Percentiles rank a stretch among this genome's conserved stretches.
Evolutionary conservation across 1,140 invertebrate species (phyloP).

Genomic region (Lordiphosa mommai): DNA sequence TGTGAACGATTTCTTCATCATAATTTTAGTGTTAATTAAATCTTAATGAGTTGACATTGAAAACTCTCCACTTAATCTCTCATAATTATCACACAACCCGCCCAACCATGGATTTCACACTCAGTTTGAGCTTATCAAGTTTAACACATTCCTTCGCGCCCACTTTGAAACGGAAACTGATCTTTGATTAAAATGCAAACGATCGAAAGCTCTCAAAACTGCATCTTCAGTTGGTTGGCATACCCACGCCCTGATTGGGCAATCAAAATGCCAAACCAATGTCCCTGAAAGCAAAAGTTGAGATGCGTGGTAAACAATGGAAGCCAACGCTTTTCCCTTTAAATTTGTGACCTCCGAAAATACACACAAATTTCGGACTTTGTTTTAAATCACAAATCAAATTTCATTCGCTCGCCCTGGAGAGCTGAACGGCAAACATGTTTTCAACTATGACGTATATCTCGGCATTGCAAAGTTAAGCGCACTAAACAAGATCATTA

Average conservation of each 20-base stretch:
- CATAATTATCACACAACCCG: conserved; percentile 23
- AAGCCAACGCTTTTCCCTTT: conserved; percentile 24
- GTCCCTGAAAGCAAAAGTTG: conserved; percentile 29
- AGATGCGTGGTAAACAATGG: conserved; percentile 14
- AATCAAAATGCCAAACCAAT: conserved; percentile 5
- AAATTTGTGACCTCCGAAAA: conserved; percentile 20
- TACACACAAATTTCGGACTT: conserved; percentile 11
- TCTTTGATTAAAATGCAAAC: conserved; percentile 3
- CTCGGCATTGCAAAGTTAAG: neutral
- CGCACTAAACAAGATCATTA: conserved; percentile 49
- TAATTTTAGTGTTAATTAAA: conserved; percentile 6
- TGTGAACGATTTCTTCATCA: no score
- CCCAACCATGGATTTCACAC: conserved; percentile 1
- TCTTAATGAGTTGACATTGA: conserved; percentile 34
- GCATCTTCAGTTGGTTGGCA: no score
- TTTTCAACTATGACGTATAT: conserved; percentile 12
- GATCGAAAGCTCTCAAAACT: neutral
- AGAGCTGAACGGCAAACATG: conserved; percentile 20
- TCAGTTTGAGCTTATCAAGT: neutral
- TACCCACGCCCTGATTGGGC: conserved; percentile 23
- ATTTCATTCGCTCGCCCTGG: conserved; percentile 16
- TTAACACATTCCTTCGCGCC: conserved; percentile 11
- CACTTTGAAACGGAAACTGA: conserved; percentile 12
- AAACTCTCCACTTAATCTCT: conserved; percentile 1
- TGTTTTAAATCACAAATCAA: conserved; percentile 22